These are phyloP conservation scores for Cerceris ruficornis DNA, from an alignment of 2,888 invertebrate species.

Conservation along the genomic window DNA sequence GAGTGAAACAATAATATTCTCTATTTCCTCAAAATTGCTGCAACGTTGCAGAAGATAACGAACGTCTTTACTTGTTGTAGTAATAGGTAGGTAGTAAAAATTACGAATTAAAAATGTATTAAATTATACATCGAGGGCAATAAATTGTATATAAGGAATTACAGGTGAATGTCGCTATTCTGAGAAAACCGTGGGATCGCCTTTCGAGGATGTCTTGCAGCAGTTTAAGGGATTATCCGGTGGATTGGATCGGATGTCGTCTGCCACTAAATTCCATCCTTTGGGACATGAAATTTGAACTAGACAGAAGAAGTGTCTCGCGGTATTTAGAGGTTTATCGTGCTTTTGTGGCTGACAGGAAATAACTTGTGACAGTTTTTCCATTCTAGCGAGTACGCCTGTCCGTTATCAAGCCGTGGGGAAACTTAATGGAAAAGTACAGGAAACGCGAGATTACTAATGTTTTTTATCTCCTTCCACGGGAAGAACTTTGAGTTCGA, in stretches of 20 bases:
- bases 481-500: neutral
- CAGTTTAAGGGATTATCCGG: constrained; percentile 55
- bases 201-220: constrained; percentile 33
- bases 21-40: too few relatives aligned
- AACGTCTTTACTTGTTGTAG: too few relatives aligned
- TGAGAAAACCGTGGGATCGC: constrained; percentile 28
- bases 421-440: constrained; percentile 36
- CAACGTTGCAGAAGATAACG: too few relatives aligned
- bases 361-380: constrained; percentile 45
- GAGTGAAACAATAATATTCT: too few relatives aligned
- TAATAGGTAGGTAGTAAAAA: too few relatives aligned
- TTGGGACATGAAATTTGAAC: constrained; percentile 31
- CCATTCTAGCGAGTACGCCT: constrained; percentile 1
- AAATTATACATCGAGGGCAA: neutral
- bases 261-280: constrained; percentile 41
- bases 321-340: constrained; percentile 43
- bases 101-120: neutral
- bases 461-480: neutral
- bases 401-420: constrained; percentile 27
- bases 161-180: constrained; percentile 18
- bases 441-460: constrained; percentile 3
- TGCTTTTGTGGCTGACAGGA: constrained; percentile 24
- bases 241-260: constrained; percentile 46
- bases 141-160: neutral
- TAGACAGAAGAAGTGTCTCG: constrained; percentile 20